Evolutionary conservation across 1,140 invertebrate species (phyloP).

Genomic region (Meloidogyne exigua): DNA sequence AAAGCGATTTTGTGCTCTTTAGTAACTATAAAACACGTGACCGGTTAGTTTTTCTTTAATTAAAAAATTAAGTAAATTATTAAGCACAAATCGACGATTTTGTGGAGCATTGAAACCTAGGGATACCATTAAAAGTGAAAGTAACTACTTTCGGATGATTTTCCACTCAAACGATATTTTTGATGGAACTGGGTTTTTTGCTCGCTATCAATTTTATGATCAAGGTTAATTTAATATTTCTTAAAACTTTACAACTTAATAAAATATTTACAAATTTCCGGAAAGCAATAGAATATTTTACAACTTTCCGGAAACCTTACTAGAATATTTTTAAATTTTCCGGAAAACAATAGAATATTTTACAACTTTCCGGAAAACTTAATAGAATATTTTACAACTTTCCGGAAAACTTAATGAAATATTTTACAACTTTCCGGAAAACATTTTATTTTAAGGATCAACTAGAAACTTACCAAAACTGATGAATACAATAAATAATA

Average conservation of each 20-base stretch:
- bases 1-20: constrained; percentile 89
- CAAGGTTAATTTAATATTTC: constrained; percentile 48
- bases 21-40: constrained; percentile 85
- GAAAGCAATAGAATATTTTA: too few relatives aligned
- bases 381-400: background rate
- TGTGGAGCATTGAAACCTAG: constrained; percentile 73
- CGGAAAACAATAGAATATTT: background rate
- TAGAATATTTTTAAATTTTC: too few relatives aligned
- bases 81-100: constrained; percentile 75
- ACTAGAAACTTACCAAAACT: background rate
- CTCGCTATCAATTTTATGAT: constrained; percentile 77
- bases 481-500: background rate
- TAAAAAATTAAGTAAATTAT: background rate
- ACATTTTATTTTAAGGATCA: background rate
- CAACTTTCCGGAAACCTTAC: too few relatives aligned
- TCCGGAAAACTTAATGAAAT: background rate
- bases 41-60: constrained; percentile 48
- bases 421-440: background rate
- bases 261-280: background rate
- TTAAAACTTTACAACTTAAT: too few relatives aligned
- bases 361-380: background rate
- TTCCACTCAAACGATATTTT: constrained; percentile 85
- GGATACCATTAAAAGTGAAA: constrained; percentile 75
- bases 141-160: constrained; percentile 82
- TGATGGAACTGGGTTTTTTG: constrained; percentile 87